A percentile compares a stretch with the other conserved stretches of the same genome.
Evolutionary conservation across 2,113 vertebrate genomes (phyloP).

Genomic region (Nibea coibor): DNA sequence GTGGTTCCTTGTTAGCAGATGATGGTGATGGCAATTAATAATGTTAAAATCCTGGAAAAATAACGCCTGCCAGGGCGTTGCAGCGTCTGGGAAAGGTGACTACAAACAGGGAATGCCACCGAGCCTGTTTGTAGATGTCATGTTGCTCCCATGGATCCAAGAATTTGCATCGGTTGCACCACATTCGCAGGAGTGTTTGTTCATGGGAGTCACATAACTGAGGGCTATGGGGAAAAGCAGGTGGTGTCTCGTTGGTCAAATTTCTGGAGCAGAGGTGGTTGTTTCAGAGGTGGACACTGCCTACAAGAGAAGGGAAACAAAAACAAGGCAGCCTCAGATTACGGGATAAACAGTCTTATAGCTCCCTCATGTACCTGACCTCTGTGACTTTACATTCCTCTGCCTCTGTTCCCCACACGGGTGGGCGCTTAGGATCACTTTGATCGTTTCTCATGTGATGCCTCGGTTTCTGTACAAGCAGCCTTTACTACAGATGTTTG

Average conservation of each 20-base stretch:
- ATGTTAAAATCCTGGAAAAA: conserved; percentile 18
- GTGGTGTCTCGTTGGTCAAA: conserved; percentile 39
- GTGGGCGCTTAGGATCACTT: conserved; percentile 38
- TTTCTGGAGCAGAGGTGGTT: conserved; percentile 23
- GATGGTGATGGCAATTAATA: not conserved
- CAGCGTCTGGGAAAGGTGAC: conserved; percentile 14
- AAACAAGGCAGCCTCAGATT: conserved; percentile 30
- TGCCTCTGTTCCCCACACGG: not conserved
- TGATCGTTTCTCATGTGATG: conserved; percentile 35
- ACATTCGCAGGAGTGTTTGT: not conserved
- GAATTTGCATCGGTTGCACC: not conserved
- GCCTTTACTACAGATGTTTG: not conserved
- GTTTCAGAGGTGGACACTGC: not conserved
- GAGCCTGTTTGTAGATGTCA: conserved; percentile 48
- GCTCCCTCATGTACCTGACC: conserved; percentile 27
- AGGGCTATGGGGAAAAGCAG: not conserved
- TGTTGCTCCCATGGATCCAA: conserved; percentile 19
- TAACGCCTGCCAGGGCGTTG: conserved; percentile 29
- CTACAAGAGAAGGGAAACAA: conserved; percentile 10
- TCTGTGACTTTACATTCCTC: conserved; percentile 52
- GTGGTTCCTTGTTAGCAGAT: conserved; percentile 3
- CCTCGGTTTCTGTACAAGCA: conserved; percentile 15
- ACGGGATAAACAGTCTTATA: too few relatives aligned
- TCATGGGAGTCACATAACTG: too few relatives aligned
- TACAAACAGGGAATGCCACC: conserved; percentile 57